Conservation (phyloP, 2,797 vertebrate species). For the Channallabes apus region DNA sequence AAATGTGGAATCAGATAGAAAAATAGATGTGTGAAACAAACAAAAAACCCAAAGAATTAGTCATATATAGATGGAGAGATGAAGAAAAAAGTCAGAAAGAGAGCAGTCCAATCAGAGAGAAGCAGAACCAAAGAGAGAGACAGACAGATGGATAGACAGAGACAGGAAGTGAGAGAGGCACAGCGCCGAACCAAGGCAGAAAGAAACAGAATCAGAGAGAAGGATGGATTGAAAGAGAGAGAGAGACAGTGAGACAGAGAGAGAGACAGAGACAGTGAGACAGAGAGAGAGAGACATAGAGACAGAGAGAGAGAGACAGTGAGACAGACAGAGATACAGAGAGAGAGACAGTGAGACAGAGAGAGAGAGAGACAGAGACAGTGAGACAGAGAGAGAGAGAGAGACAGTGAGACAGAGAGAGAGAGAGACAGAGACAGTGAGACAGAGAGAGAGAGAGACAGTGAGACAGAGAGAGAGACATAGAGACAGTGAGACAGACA, state of each 20-base stretch:
- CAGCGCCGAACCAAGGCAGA: background rate
- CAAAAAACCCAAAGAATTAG: no score
- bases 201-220: background rate
- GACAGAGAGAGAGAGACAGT: background rate
- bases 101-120: no score
- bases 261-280: background rate
- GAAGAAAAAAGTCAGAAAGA: no score
- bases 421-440: background rate
- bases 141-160: background rate
- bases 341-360: background rate
- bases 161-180: background rate
- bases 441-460: background rate
- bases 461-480: background rate
- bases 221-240: background rate
- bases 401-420: background rate
- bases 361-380: background rate
- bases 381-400: background rate
- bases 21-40: no score
- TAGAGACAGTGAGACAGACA: background rate
- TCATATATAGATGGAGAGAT: no score
- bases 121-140: background rate
- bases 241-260: background rate
- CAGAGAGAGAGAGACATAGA: background rate
- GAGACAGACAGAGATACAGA: background rate
- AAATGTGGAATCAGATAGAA: no score